phyloP scores from a whole-genome alignment of 2,888 invertebrate species.

The Phengaris alcon region DNA sequence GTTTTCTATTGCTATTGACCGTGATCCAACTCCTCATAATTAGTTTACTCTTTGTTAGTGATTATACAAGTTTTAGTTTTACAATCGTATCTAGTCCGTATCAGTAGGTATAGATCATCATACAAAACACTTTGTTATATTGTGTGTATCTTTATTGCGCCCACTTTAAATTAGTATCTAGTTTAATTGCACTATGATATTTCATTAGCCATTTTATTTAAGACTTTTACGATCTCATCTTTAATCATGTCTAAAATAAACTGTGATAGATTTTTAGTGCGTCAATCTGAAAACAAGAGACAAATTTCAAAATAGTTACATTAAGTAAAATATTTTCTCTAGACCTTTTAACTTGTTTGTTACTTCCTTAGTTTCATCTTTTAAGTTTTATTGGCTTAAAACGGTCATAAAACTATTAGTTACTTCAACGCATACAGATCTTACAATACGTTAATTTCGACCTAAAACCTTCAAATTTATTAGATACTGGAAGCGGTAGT shows the following conservation, averaged over 20 bases:
- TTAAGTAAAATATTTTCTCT: too few species aligned
- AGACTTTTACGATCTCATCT: constrained; percentile 1
- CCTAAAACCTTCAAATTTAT: constrained; percentile 2
- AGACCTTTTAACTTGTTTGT: too few species aligned
- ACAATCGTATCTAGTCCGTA: too few species aligned
- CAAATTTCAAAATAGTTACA: too few species aligned
- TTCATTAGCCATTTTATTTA: background rate
- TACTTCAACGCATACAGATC: background rate
- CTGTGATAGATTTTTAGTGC: background rate
- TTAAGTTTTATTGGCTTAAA: background rate
- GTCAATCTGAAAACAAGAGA: background rate
- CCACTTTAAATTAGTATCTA: background rate
- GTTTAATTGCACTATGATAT: constrained; percentile 8
- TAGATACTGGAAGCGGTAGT: background rate
- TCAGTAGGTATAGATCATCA: background rate
- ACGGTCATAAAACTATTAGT: background rate
- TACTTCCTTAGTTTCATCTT: too few species aligned
- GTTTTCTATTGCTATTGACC: too few species aligned
- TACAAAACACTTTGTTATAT: background rate
- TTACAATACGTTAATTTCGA: background rate
- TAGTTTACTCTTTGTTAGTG: too few species aligned
- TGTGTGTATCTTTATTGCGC: background rate
- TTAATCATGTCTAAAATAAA: constrained; percentile 6
- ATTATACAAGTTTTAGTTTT: too few species aligned
- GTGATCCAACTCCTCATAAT: too few species aligned